Evolutionary conservation across 2,797 vertebrate species (phyloP), one percentile per base, ranked within the genome.

Genomic region (Sebastes diaconus): DNA sequence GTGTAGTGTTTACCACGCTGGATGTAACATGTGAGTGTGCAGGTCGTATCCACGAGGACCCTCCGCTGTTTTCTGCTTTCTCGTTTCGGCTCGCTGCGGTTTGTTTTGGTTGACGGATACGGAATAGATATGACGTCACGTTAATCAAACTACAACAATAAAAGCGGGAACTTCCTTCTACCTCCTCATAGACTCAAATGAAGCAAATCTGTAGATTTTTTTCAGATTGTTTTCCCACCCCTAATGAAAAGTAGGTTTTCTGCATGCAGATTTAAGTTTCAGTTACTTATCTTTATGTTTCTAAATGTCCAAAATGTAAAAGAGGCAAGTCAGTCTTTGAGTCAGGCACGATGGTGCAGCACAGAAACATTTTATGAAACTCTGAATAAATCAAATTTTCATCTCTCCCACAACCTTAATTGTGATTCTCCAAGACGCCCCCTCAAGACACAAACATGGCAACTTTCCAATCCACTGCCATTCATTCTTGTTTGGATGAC

Each of bases 401-500:
- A 30, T 59, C 30, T 20, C 57, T 69, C 20, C 46, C 12, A 32
- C 34, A 68, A 55, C 50, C 57, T 65, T 25, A 57, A 76, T 52
- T 74, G 65, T 54, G 16, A 77, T 25, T 65, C 50, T 70, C 65
- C 46, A 42, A 75, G 57, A 68, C 13, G 68, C 59, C 54, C 68
- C 59, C 36, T 5, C 8, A 25, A 63, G 46, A 73, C 58, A 18
- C 68, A 50, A 29, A 39, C 65, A 63, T 5, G 1, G 18, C 50
- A 59, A 10, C 46, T 34, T 25, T 54, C 29, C 29, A 46, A 24
- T 58, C 18, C 22, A 5, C 61, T 25, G 59, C 22, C 42, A 50
- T n/a, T 77, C 46, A 54, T 7, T 68, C 1, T 9, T 9, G 59
- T 54, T 32, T 34, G 8, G 30, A 63, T 10, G 24, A 39, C 65